Percentiles rank a stretch among this genome's conserved stretches.
phyloP scores from a whole-genome alignment of 2,888 invertebrate genomes.

The Neria commutata region DNA sequence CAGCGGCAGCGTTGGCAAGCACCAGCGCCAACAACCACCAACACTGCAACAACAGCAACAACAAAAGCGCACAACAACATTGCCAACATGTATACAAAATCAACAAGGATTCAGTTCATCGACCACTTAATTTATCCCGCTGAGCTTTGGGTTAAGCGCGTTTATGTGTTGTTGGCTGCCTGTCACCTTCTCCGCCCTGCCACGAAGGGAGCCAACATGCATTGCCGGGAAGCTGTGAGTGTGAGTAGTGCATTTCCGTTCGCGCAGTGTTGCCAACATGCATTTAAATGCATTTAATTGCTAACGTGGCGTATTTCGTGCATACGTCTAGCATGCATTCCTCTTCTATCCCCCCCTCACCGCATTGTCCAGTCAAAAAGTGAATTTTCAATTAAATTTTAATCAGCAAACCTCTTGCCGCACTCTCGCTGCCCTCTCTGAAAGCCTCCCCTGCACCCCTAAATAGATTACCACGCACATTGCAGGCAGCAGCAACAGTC shows the following conservation, averaged over 20 bases:
- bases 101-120: slow-evolving; percentile 58
- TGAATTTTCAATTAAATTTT: slow-evolving; percentile 41
- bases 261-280: slow-evolving; percentile 33
- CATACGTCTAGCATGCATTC: slow-evolving; percentile 10
- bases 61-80: slow-evolving; percentile 6
- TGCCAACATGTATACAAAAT: slow-evolving; percentile 43
- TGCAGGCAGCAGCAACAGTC: neutral
- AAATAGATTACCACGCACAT: no score
- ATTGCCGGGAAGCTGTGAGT: no score
- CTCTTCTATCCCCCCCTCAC: slow-evolving; percentile 25
- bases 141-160: slow-evolving; percentile 51
- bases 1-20: neutral
- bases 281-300: slow-evolving; percentile 53
- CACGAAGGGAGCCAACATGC: neutral
- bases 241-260: slow-evolving; percentile 36
- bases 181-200: no score
- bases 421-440: no score
- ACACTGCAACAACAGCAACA: neutral
- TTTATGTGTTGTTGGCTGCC: slow-evolving; percentile 33
- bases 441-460: no score
- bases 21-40: neutral
- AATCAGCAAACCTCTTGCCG: slow-evolving; percentile 24
- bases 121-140: slow-evolving; percentile 58
- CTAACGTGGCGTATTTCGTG: slow-evolving; percentile 27
- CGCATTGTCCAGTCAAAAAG: neutral